A percentile compares a stretch with the other conserved stretches of the same genome.
Evolutionary conservation across 2,113 vertebrate species (phyloP).

Genomic region (Salvelinus fontinalis): DNA sequence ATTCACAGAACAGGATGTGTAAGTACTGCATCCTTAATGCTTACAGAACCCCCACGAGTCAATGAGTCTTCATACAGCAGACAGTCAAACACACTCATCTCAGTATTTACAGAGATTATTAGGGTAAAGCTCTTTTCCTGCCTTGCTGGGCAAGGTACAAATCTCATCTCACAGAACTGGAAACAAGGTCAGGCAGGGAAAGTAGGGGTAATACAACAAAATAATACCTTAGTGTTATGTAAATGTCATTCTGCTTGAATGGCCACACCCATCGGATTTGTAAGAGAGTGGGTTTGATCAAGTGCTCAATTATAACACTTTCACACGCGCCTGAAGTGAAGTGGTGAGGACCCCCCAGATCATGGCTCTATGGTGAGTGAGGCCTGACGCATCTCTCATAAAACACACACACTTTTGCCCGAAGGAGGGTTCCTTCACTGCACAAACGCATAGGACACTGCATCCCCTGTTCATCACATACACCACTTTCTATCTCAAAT

Average conservation of each 20-base stretch:
- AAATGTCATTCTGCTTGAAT: not conserved
- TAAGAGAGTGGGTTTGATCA: not conserved
- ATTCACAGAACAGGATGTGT: conserved; percentile 55
- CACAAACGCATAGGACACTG: not conserved
- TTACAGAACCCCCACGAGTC: conserved; percentile 43
- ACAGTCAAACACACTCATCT: conserved; percentile 27
- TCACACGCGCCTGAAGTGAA: not conserved
- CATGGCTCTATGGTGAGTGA: not conserved
- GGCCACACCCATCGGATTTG: not conserved
- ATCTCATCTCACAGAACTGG: conserved; percentile 37
- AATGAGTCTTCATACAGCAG: conserved; percentile 44
- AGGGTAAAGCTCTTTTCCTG: conserved; percentile 12
- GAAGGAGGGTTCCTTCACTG: not conserved
- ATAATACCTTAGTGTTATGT: conserved; percentile 12
- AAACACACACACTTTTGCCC: not conserved
- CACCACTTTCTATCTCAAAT: not conserved
- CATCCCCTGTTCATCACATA: not conserved
- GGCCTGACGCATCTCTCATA: not conserved
- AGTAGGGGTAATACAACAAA: conserved; percentile 16
- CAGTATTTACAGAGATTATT: conserved; percentile 46
- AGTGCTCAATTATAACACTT: not conserved
- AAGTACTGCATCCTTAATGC: conserved; percentile 42
- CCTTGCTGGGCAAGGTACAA: conserved; percentile 23
- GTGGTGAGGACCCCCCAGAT: not conserved
- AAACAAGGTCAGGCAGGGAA: conserved; percentile 15